Base-by-base conservation (phyloP, 2,888 invertebrate species). In the Lucinisca nassula region DNA sequence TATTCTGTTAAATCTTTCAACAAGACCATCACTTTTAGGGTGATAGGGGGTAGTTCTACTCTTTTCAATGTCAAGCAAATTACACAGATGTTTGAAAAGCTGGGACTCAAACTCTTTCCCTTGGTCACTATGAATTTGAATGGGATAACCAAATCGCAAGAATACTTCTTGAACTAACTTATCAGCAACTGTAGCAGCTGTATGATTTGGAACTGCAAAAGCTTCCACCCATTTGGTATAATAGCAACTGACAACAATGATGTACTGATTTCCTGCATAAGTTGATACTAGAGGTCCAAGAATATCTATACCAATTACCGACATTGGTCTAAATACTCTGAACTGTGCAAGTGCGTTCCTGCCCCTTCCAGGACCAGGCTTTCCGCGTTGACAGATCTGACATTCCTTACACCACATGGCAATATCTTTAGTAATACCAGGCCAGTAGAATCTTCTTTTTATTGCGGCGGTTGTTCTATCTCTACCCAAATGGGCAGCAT, bases 41-140 rank as follows among this genome's bases (percentile, higher is more conserved):
- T 24, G 14, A 77, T 55, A 55, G 24, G 58, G 35, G 3, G 21
- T 21, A 30, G 76, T 76, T n/a, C 55, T 21, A 35, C 55, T 76
- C 35, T 76, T 76, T 17, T 76, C 76, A 32, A 55, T 10, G 32
- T 55, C 55, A 21, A 55, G 35, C 17, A 76, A 35, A 17, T 2
- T 30, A 76, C 76, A 76, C 12, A 51, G 21, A 14, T 49, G n/a
- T 35, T 35, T 32, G 27, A 76, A 76, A 21, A 51, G 24, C 1
- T 30, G 14, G 14, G 51, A 51, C 24, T 76, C 35, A 76, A 76
- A 76, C 21, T 75, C 32, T 17, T 12, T 45, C 14, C 75, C 49
- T 21, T 75, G 75, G 35, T 75, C 75, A n/a, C 55, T 14, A 35
- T 76, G 49, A 51, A 76, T 49, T n/a, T 76, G 76, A 27, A 4